Conservation (phyloP, 2,797 vertebrate species). For the Poliocrania exsul region DNA sequence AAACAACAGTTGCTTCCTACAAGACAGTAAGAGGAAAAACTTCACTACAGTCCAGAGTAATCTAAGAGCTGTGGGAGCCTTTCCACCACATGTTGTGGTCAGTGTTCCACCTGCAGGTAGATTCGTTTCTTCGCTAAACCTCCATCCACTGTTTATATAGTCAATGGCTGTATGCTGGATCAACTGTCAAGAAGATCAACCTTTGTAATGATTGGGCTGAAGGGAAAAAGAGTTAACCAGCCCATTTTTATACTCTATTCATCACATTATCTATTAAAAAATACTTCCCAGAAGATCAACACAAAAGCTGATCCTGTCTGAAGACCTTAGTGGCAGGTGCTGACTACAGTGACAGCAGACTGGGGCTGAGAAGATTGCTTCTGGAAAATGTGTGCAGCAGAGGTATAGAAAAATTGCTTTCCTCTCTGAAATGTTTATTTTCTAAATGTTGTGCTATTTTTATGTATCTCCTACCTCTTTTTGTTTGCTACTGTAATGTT, state of each 20-base stretch:
- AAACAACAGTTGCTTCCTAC: background rate
- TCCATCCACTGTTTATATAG: background rate
- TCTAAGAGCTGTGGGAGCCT: background rate
- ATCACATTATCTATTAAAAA: background rate
- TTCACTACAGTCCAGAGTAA: background rate
- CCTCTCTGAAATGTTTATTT: background rate
- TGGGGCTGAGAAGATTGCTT: background rate
- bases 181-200: background rate
- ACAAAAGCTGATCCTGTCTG: background rate
- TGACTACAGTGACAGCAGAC: background rate
- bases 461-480: background rate
- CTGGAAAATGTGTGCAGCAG: background rate
- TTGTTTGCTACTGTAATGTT: background rate
- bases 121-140: background rate
- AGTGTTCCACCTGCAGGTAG: background rate
- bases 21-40: background rate
- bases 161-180: background rate
- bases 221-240: background rate
- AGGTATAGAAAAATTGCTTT: background rate
- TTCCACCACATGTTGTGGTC: background rate
- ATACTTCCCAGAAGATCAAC: background rate
- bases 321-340: background rate
- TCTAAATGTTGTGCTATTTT: background rate
- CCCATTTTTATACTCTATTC: background rate
- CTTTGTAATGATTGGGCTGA: background rate